These are phyloP conservation scores for Pygoscelis antarcticus DNA, from an alignment of 2,113 vertebrate genomes.

Conservation along the genomic window DNA sequence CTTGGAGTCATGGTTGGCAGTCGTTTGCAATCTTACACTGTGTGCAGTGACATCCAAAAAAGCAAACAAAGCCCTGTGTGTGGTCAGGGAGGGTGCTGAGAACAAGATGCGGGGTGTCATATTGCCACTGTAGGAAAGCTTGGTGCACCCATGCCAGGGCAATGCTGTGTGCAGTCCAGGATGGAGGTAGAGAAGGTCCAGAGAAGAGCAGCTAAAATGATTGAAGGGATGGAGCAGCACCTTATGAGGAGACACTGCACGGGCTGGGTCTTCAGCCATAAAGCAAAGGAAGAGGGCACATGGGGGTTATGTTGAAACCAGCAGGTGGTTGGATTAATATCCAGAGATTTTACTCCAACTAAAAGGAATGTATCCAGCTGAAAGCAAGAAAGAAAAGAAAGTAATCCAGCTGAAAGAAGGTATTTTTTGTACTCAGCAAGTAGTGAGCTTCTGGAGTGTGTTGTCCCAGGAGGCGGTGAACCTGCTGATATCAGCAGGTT, in stretches of 20 bases:
- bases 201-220: not conserved
- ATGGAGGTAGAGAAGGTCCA: not conserved
- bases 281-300: not conserved
- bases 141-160: not conserved
- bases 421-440: not conserved
- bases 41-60: not conserved
- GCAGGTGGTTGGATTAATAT: not conserved
- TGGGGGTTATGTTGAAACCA: not conserved
- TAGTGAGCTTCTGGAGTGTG: not conserved
- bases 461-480: not conserved
- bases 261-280: not conserved
- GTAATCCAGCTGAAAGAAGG: not conserved
- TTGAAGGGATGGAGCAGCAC: not conserved
- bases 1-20: not conserved
- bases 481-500: not conserved
- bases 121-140: not conserved
- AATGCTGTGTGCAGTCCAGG: not conserved
- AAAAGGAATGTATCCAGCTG: not conserved
- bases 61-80: not conserved
- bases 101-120: no score
- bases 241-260: not conserved
- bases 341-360: not conserved
- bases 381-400: not conserved
- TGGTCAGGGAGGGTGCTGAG: not conserved
- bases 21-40: rapidly evolving